Evolutionary conservation across 2,113 vertebrate genomes (phyloP).

Genomic region (Ursus arctos): DNA sequence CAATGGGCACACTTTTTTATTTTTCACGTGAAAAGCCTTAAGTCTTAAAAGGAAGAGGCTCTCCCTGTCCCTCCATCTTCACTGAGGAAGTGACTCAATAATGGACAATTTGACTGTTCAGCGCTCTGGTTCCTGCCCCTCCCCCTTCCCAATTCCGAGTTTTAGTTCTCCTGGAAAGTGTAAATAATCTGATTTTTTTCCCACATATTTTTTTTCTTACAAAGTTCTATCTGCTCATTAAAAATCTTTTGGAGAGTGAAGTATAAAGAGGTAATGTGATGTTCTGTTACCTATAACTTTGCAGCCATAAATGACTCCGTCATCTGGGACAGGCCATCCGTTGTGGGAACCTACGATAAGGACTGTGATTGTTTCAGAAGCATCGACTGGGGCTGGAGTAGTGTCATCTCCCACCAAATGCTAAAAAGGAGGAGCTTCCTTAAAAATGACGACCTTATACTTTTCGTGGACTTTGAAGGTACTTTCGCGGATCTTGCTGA

Average conservation of each 20-base stretch:
- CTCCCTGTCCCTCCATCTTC: not conserved
- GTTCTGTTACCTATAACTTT: not conserved
- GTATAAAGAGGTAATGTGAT: not conserved
- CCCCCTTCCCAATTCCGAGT: not conserved
- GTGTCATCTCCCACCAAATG: slow-evolving; percentile 91
- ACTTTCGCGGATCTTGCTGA: slow-evolving; percentile 35
- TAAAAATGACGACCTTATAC: slow-evolving; percentile 93
- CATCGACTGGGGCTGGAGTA: slow-evolving; percentile 86
- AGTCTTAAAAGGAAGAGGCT: not conserved
- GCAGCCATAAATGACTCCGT: slow-evolving; percentile 74
- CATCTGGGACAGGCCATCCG: slow-evolving; percentile 91
- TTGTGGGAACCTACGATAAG: slow-evolving; percentile 84
- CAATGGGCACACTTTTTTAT: not conserved
- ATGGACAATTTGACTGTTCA: not conserved
- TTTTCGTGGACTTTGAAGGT: slow-evolving; percentile 94
- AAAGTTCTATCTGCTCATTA: not conserved
- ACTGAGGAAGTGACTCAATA: not conserved
- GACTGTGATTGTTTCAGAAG: slow-evolving; percentile 87
- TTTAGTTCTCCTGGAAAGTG: not conserved
- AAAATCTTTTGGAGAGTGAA: not conserved
- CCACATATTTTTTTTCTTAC: not conserved
- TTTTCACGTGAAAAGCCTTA: not conserved
- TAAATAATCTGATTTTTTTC: not conserved
- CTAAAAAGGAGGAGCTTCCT: slow-evolving; percentile 90
- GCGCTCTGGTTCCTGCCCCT: not conserved